Evolutionary conservation across 2,888 invertebrate genomes (phyloP).

Genomic region (Cinara cedri): DNA sequence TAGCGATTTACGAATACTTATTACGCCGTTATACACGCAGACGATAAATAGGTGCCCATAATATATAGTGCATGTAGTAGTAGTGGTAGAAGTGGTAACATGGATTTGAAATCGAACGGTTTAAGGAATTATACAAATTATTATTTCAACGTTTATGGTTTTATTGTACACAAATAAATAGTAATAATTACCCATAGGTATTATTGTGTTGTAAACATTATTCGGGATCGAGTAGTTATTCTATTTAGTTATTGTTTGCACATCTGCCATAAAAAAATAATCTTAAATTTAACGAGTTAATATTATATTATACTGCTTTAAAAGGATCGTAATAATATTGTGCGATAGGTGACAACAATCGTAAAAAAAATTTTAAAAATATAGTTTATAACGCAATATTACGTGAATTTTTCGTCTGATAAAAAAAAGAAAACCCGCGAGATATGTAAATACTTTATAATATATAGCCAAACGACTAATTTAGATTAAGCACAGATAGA

Average conservation of each 20-base stretch:
- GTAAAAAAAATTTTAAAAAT: too few species aligned
- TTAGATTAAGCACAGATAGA: too few species aligned
- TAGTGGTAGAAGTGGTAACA: background rate
- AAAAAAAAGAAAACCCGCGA: too few species aligned
- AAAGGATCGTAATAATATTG: background rate
- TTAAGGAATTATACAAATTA: background rate
- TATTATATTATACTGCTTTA: background rate
- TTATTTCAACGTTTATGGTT: conserved; percentile 29
- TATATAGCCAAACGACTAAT: too few species aligned
- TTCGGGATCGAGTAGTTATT: conserved; percentile 20
- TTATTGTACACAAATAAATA: conserved; percentile 18
- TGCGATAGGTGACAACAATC: background rate
- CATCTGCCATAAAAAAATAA: conserved; percentile 35
- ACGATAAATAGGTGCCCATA: too few species aligned
- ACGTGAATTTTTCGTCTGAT: background rate
- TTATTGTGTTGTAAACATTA: conserved; percentile 15
- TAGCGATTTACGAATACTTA: too few species aligned
- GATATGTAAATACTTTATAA: too few species aligned
- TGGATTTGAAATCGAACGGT: background rate
- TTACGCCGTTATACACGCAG: too few species aligned
- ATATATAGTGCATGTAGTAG: too few species aligned
- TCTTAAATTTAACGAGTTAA: conserved; percentile 17
- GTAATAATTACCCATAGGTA: too few species aligned
- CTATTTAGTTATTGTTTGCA: background rate
- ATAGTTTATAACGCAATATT: background rate